These are phyloP conservation scores for Fragum sueziense DNA, from an alignment of 2,888 invertebrate species.

Conservation along the genomic window DNA sequence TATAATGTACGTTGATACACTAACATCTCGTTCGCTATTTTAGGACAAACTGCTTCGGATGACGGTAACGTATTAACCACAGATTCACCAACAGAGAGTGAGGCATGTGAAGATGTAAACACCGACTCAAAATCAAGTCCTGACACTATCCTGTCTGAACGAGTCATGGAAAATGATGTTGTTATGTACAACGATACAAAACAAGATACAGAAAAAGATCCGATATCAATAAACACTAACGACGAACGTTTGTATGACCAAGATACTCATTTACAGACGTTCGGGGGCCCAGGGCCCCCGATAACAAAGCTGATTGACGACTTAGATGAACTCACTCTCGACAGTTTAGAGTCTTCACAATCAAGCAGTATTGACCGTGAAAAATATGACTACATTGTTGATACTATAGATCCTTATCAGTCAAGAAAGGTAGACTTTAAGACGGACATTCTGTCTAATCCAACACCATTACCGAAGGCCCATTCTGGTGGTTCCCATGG, in stretches of 20 bases:
- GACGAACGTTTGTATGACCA: background rate
- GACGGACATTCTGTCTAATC: no score
- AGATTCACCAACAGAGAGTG: no score
- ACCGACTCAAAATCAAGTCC: background rate
- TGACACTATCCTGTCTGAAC: background rate
- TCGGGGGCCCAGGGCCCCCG: background rate
- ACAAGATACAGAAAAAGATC: background rate
- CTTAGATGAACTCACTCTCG: background rate
- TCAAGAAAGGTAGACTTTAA: no score
- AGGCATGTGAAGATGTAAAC: background rate
- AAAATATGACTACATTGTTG: background rate
- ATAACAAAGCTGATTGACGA: background rate
- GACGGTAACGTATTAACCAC: no score
- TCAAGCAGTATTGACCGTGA: background rate
- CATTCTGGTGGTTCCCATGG: background rate
- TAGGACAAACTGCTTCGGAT: no score
- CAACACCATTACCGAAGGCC: no score
- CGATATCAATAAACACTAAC: background rate
- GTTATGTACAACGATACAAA: background rate
- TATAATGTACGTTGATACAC: no score
- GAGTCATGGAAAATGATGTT: background rate
- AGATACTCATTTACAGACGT: background rate
- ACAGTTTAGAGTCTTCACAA: background rate
- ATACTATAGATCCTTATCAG: no score
- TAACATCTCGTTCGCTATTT: no score